A percentile compares a stretch with the other conserved stretches of the same genome.
Conservation (phyloP, 1,140 invertebrate genomes). For the Whitmania pigra region DNA sequence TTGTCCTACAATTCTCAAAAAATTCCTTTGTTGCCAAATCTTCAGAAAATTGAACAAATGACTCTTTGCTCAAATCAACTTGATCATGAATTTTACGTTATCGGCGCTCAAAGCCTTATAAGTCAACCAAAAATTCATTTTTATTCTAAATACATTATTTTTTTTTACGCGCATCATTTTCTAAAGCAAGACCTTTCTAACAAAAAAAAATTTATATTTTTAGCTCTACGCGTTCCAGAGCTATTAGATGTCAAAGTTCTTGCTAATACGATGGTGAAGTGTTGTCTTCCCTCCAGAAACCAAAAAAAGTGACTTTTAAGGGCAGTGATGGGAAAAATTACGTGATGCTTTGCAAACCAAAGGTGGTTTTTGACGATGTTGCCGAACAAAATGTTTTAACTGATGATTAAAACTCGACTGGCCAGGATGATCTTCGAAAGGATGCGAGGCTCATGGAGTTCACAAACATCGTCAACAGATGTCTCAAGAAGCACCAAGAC, state of each 20-base stretch:
- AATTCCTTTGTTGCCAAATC: constrained; percentile 61
- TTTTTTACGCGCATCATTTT: no score
- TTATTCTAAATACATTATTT: no score
- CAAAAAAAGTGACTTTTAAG: constrained; percentile 69
- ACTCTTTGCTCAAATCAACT: constrained; percentile 28
- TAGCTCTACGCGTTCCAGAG: no score
- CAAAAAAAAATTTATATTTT: no score
- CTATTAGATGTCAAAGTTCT: no score
- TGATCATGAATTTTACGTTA: no score
- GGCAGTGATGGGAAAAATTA: constrained; percentile 78
- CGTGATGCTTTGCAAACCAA: constrained; percentile 81
- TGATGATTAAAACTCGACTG: not conserved
- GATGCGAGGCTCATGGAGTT: constrained; percentile 95
- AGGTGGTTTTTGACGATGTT: constrained; percentile 38
- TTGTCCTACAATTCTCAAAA: constrained; percentile 55
- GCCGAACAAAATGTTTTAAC: not conserved
- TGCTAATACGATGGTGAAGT: no score
- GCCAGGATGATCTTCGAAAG: constrained; percentile 76
- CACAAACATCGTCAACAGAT: constrained; percentile 79
- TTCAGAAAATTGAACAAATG: constrained; percentile 52
- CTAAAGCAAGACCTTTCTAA: no score
- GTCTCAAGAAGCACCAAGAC: constrained; percentile 69
- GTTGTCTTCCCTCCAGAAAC: constrained; percentile 71
- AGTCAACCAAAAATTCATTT: no score
- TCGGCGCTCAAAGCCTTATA: no score